A percentile compares a stretch with the other conserved stretches of the same genome.
Evolutionary conservation across 2,113 vertebrate genomes (phyloP).

Genomic region (Oreotrochilus melanogaster): DNA sequence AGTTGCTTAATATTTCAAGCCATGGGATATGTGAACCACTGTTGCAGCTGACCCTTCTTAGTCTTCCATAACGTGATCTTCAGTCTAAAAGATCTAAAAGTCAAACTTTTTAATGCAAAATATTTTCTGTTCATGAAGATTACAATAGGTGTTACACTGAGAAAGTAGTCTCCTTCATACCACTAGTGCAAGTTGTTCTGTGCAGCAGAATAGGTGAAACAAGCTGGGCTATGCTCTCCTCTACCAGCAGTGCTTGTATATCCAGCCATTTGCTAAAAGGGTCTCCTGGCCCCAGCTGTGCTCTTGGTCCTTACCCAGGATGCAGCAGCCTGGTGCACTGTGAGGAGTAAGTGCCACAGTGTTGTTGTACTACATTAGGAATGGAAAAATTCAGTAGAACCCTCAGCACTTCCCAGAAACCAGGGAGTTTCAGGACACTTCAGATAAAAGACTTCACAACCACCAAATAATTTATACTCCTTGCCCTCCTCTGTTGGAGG

Average conservation of each 20-base stretch:
- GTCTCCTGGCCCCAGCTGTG: accelerated
- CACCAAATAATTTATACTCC: background rate
- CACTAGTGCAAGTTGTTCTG: background rate
- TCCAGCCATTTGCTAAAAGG: background rate
- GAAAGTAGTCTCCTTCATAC: background rate
- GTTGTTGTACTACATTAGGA: background rate
- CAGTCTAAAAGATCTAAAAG: background rate
- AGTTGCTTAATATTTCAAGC: background rate
- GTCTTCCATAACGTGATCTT: background rate
- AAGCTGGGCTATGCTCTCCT: background rate
- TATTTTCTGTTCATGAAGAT: background rate
- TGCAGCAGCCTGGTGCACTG: background rate
- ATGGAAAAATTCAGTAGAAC: background rate
- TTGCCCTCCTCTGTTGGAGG: accelerated
- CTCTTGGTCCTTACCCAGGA: background rate
- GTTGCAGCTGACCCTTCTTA: background rate
- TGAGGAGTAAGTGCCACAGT: background rate
- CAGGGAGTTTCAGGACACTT: background rate
- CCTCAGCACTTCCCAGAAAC: background rate
- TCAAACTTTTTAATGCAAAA: background rate
- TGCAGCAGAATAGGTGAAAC: background rate
- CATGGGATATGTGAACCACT: accelerated
- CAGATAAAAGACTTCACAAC: background rate
- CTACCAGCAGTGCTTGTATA: background rate
- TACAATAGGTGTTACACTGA: background rate